These are phyloP conservation scores for Cebidichthys violaceus DNA, from an alignment of 2,113 vertebrate genomes.

Conservation along the genomic window DNA sequence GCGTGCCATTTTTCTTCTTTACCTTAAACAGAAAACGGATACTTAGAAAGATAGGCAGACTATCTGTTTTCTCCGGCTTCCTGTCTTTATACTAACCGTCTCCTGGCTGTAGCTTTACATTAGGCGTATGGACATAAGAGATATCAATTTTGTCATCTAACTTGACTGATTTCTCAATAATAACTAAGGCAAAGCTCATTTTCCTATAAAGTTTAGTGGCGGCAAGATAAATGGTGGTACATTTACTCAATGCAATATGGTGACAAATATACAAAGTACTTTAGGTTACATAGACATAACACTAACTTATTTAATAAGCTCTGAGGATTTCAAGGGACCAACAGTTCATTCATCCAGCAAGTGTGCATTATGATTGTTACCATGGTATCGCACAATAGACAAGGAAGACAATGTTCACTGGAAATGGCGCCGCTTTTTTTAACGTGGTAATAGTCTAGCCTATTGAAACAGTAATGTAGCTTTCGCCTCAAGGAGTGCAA, in stretches of 20 bases:
- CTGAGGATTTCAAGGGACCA: conserved; percentile 4
- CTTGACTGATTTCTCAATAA: not conserved
- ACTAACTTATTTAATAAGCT: conserved; percentile 3
- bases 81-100: not conserved
- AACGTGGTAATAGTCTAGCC: conserved; percentile 54
- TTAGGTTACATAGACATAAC: not conserved
- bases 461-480: conserved; percentile 65
- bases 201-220: not conserved
- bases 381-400: conserved; percentile 22
- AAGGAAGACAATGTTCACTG: conserved; percentile 27
- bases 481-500: conserved; percentile 62
- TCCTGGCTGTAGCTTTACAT: not conserved
- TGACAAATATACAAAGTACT: not conserved
- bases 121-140: too few species aligned
- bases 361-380: conserved; percentile 27
- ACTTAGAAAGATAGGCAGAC: too few species aligned
- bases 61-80: too few species aligned
- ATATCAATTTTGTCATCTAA: not conserved
- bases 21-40: too few species aligned
- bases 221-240: not conserved
- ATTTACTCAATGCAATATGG: not conserved
- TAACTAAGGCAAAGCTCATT: not conserved
- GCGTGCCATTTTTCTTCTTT: too few species aligned
- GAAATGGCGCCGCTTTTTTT: conserved; percentile 29
- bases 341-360: conserved; percentile 5